Conservation (phyloP, 2,888 invertebrate genomes). For the Oasisia sp. region DNA sequence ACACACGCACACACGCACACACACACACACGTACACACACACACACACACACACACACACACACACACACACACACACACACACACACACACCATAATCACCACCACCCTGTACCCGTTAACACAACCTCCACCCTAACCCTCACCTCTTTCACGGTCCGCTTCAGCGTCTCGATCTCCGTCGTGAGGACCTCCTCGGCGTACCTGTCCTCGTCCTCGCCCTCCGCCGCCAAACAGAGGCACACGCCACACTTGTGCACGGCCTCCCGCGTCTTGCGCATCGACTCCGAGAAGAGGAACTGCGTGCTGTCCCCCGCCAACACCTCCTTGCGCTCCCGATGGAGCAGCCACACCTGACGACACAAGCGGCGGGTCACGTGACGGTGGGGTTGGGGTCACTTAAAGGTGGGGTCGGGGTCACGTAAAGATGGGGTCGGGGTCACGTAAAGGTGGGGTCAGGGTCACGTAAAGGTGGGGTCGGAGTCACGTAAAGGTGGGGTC, state of each 20-base stretch:
- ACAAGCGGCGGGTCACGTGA: background rate
- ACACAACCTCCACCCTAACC: background rate
- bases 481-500: too few species aligned
- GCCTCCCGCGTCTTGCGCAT: slow-evolving; percentile 39
- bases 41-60: too few species aligned
- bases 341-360: background rate
- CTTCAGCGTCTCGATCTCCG: slow-evolving; percentile 40
- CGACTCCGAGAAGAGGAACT: slow-evolving; percentile 39
- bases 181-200: slow-evolving; percentile 39
- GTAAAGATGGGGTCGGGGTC: too few species aligned
- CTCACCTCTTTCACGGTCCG: slow-evolving; percentile 39
- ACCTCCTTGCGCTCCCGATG: background rate
- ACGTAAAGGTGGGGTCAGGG: too few species aligned
- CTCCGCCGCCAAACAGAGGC: slow-evolving; percentile 27
- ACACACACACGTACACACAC: too few species aligned
- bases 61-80: too few species aligned
- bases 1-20: too few species aligned
- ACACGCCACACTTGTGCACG: slow-evolving; percentile 26
- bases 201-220: slow-evolving; percentile 35
- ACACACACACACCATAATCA: too few species aligned
- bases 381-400: too few species aligned
- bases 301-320: background rate
- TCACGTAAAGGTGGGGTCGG: too few species aligned
- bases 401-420: too few species aligned
- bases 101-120: background rate